Percentiles rank a stretch among this genome's conserved stretches.
phyloP scores from a whole-genome alignment of 2,113 vertebrate genomes.

The Passer montanus region DNA sequence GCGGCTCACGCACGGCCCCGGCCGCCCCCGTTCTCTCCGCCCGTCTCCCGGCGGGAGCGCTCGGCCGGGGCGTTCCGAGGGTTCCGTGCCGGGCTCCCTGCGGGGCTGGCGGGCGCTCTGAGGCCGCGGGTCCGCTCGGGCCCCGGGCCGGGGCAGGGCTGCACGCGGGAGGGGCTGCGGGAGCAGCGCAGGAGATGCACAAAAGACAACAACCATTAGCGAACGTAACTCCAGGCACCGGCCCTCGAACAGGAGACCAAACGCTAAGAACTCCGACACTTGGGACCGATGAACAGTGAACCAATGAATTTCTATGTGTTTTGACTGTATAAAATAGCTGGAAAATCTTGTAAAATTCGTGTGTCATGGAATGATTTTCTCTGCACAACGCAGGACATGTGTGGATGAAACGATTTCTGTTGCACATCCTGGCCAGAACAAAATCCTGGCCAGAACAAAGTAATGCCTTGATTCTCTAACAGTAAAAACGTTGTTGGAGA shows the following conservation, averaged over 20 bases:
- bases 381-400: neutral
- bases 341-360: neutral
- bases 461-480: neutral
- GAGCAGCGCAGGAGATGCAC: neutral
- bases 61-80: fast-evolving
- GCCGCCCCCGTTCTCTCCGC: neutral
- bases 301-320: neutral
- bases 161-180: neutral
- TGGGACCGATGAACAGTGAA: neutral
- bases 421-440: neutral
- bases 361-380: neutral
- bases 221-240: neutral
- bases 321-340: neutral
- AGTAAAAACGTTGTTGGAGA: neutral
- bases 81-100: neutral
- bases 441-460: neutral
- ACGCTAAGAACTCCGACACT: neutral
- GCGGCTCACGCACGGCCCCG: neutral
- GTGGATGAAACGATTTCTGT: neutral
- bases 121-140: neutral
- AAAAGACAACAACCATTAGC: no score
- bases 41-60: neutral
- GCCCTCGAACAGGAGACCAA: neutral
- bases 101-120: neutral
- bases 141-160: neutral